phyloP scores from a whole-genome alignment of 2,797 vertebrate genomes.

The Kryptopterus vitreolus region DNA sequence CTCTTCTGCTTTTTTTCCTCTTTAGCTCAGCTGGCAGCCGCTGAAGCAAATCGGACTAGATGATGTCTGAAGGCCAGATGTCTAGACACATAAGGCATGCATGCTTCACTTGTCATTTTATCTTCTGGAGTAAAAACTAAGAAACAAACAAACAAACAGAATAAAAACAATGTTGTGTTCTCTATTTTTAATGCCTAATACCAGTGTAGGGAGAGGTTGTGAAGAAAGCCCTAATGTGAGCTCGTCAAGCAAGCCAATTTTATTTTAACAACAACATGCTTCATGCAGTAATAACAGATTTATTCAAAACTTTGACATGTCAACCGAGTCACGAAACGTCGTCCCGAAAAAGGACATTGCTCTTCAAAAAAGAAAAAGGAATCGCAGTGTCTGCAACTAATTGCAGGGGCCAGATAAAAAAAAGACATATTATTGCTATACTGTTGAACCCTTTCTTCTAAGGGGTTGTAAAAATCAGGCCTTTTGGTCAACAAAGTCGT shows the following conservation, averaged over 20 bases:
- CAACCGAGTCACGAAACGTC: not conserved
- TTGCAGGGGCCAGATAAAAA: not conserved
- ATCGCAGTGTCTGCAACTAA: no score
- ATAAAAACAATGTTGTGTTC: not conserved
- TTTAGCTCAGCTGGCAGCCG: conserved; percentile 47
- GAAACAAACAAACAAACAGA: not conserved
- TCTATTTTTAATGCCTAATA: not conserved
- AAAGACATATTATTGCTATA: not conserved
- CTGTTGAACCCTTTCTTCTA: not conserved
- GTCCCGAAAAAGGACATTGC: not conserved
- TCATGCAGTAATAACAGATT: not conserved
- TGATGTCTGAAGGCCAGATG: conserved; percentile 51
- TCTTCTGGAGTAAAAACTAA: conserved; percentile 34
- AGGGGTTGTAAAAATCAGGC: not conserved
- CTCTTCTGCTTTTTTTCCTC: not conserved
- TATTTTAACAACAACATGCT: not conserved
- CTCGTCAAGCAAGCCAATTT: not conserved
- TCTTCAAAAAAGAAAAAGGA: not conserved
- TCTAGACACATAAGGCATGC: conserved; percentile 58
- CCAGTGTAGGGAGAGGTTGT: not conserved
- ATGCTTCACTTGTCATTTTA: conserved; percentile 48
- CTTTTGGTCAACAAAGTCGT: not conserved
- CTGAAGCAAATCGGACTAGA: conserved; percentile 44
- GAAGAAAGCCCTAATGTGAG: not conserved
- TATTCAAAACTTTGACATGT: not conserved